These are phyloP conservation scores for Macroramphosus scolopax DNA, from an alignment of 2,797 vertebrate genomes.

Conservation along the genomic window DNA sequence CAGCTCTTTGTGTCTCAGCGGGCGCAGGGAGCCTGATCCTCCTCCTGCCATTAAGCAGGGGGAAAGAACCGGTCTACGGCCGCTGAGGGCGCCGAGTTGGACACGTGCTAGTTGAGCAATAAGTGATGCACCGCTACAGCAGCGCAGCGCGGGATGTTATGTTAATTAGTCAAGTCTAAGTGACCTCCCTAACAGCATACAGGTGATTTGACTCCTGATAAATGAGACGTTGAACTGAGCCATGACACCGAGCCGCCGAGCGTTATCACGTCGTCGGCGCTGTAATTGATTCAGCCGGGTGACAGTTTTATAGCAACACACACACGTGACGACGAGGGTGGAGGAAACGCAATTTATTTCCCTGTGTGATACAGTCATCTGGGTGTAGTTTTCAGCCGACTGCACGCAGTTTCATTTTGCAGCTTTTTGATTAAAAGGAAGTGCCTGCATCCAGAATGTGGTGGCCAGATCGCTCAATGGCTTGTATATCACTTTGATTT, in stretches of 20 bases:
- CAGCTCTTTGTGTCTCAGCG: constrained; percentile 40
- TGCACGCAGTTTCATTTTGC: constrained; percentile 38
- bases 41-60: constrained; percentile 36
- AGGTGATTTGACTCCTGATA: constrained; percentile 32
- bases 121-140: constrained; percentile 5
- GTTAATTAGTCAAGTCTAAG: constrained; percentile 20
- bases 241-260: constrained; percentile 34
- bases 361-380: constrained; percentile 33
- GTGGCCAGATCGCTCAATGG: constrained; percentile 25
- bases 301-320: constrained; percentile 67
- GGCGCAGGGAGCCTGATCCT: constrained; percentile 16
- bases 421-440: constrained; percentile 57
- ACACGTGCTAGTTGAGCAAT: constrained; percentile 26
- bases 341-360: constrained; percentile 44
- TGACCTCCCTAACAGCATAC: constrained; percentile 21
- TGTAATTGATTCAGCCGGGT: constrained; percentile 56
- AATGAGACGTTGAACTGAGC: constrained; percentile 46
- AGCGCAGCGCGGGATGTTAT: constrained; percentile 14
- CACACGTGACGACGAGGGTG: constrained; percentile 40
- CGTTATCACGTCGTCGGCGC: constrained; percentile 27
- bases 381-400: constrained; percentile 43
- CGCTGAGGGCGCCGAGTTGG: too few species aligned
- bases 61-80: constrained; percentile 1
- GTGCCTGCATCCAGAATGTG: constrained; percentile 29
- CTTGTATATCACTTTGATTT: constrained; percentile 44